A percentile compares a stretch with the other conserved stretches of the same genome.
phyloP scores from a whole-genome alignment of 2,113 vertebrate species.

The Thermophis baileyi region DNA sequence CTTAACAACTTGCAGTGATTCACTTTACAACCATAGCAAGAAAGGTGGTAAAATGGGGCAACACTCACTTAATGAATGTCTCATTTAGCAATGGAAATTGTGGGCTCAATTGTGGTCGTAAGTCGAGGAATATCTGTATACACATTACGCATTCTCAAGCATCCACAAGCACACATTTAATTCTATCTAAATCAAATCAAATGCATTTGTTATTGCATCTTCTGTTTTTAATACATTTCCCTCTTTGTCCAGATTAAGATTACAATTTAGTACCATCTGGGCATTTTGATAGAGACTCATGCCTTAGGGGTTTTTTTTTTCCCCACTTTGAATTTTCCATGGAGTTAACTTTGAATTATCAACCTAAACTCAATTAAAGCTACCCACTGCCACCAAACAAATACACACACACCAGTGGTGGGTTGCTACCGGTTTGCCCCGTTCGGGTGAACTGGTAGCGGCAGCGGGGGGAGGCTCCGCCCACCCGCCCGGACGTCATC shows the following conservation, averaged over 20 bases:
- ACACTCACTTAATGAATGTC: background rate
- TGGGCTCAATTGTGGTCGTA: too few species aligned
- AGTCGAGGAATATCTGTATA: background rate
- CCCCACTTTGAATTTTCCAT: background rate
- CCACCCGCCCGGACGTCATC: too few species aligned
- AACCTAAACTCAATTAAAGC: background rate
- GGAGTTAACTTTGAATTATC: background rate
- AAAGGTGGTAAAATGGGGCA: too few species aligned
- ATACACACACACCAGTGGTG: too few species aligned
- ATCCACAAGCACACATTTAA: background rate
- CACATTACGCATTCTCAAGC: background rate
- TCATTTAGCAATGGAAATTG: background rate
- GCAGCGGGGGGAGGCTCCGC: too few species aligned
- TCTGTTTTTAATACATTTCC: background rate
- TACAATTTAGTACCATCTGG: background rate
- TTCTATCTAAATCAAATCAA: background rate
- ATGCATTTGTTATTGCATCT: background rate
- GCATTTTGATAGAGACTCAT: background rate
- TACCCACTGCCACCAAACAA: background rate
- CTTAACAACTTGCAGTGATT: background rate
- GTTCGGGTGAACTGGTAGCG: too few species aligned
- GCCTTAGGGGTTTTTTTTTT: background rate
- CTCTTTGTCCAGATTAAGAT: background rate
- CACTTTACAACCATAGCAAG: background rate
- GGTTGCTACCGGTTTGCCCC: too few species aligned